Conservation (phyloP, 2,113 vertebrate genomes). For the Tachycineta bicolor region DNA sequence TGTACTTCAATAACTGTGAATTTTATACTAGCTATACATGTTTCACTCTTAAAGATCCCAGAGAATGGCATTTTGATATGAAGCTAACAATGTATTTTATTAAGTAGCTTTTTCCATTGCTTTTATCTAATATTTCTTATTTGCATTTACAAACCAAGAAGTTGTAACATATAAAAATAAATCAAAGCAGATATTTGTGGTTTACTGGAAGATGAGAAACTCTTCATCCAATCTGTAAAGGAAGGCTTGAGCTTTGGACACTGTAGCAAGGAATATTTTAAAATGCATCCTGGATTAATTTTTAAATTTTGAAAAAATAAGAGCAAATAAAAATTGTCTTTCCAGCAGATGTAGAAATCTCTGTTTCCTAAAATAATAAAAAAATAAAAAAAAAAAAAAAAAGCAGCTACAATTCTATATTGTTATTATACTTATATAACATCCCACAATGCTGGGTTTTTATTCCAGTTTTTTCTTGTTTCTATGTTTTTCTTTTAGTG, state of each 20-base stretch:
- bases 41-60: background rate
- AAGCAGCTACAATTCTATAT: background rate
- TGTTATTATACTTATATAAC: background rate
- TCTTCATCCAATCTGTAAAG: background rate
- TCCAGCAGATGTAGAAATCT: background rate
- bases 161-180: background rate
- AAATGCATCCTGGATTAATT: background rate
- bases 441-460: fast-evolving
- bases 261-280: background rate
- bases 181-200: background rate
- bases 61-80: background rate
- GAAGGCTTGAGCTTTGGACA: background rate
- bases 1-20: background rate
- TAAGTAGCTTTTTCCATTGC: background rate
- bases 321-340: background rate
- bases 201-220: background rate
- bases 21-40: background rate
- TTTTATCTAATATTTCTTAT: background rate
- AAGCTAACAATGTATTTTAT: background rate
- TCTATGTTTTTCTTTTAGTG: background rate
- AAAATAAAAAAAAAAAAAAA: background rate
- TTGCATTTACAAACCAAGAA: background rate
- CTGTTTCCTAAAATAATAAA: background rate
- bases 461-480: background rate
- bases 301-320: background rate